Base-by-base conservation (phyloP, 2,113 vertebrate species). In the Zosterops borbonicus region DNA sequence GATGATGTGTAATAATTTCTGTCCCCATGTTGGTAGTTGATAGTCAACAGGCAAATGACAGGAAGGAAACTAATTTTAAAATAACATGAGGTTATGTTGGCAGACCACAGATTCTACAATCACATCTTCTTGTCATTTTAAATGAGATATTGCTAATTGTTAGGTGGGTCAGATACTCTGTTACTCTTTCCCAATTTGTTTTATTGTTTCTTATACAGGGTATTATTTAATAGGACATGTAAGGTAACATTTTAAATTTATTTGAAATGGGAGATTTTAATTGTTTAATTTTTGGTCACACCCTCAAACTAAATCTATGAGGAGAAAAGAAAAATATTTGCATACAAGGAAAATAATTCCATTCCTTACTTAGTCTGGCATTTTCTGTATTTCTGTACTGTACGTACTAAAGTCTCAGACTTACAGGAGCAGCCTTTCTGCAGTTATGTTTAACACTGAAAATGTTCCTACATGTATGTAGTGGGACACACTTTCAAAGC, bases 1-100 rank as follows among this genome's bases (percentile, higher is more conserved):
- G 70, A 70, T 68, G n/a, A 50, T 87, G 50, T 69, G 62, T 46
- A 79, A 83, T 82, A 46, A 82, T 91, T 92, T 92, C 68, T 92
- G 70, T 64, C 63, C 62, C 41, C 5, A 1, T 68, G 56, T 78
- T 86, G 73, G 80, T 92, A 93, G 71, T 59, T 92, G 73, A 60
- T 83, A 90, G 85, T 70, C n/a, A 28, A 62, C 71, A 92, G 79
- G 92, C 44, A 89, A 96, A 89, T 46, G 68, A 52, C 74, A 90
- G 92, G 94, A 96, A 95, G 90, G 88, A 92, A 95, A 64, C 39
- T 19, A 77, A 64, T 88, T 47, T 87, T 69, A 96, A 96, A 96
- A 95, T 95, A 96, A 83, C 68, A 74, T 64, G 46, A 90, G 85
- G 52, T 96, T 96, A 53, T 74, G 64, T 31, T 96, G 85, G 71